These are phyloP conservation scores for Motacilla alba DNA, from an alignment of 2,113 vertebrate genomes.

Conservation along the genomic window DNA sequence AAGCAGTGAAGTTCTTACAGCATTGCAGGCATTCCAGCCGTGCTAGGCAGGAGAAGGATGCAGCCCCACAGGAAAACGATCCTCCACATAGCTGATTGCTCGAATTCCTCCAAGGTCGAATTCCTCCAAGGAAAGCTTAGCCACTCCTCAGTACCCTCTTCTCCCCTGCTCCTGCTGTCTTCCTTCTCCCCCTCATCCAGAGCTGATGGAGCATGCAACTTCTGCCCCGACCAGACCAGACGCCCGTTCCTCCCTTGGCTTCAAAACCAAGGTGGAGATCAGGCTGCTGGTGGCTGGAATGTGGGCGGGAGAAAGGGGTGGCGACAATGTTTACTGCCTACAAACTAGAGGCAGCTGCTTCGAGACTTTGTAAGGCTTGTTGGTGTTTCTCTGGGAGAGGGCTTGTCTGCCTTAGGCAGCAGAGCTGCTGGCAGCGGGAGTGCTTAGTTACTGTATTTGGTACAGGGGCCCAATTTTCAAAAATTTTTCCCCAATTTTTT, in stretches of 20 bases:
- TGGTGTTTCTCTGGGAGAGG: neutral
- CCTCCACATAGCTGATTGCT: conserved; percentile 3
- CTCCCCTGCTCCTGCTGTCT: neutral
- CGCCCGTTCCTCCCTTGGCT: neutral
- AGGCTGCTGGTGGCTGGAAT: neutral
- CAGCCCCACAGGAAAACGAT: conserved; percentile 4
- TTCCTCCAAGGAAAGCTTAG: neutral
- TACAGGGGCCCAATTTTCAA: neutral
- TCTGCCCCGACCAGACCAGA: neutral
- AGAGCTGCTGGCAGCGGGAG: neutral
- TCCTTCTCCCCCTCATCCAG: neutral
- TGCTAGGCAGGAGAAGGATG: conserved; percentile 19
- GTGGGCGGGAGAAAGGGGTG: conserved; percentile 16
- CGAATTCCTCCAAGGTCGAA: neutral
- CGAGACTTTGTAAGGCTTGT: neutral
- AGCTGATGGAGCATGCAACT: neutral
- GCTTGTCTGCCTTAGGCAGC: neutral
- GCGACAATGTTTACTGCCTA: neutral
- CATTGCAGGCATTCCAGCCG: neutral
- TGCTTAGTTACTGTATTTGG: neutral
- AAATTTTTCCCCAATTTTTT: neutral
- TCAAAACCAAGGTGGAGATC: neutral
- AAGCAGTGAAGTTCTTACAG: conserved; percentile 35
- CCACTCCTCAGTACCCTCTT: neutral
- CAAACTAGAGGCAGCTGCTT: neutral